Conservation (phyloP, 2,797 vertebrate species). For the Fratercula arctica region DNA sequence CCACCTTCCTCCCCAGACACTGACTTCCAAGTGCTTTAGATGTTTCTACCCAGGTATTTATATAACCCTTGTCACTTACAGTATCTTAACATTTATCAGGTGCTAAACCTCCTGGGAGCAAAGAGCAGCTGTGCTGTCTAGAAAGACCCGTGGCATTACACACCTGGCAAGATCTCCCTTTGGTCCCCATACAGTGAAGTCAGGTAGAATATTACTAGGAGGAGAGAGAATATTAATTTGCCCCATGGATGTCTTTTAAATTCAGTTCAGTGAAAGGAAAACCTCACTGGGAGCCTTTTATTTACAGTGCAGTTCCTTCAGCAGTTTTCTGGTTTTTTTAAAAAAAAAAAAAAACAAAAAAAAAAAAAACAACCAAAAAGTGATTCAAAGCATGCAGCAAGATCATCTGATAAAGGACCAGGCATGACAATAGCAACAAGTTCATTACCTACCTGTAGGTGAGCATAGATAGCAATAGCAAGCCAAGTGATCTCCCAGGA, state of each 20-base stretch:
- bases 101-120: neutral
- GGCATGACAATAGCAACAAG: neutral
- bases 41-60: neutral
- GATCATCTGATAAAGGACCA: neutral
- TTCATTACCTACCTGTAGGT: constrained; percentile 75
- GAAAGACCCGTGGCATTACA: neutral
- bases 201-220: neutral
- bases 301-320: neutral
- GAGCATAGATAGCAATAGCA: constrained; percentile 54
- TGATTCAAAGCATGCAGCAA: neutral
- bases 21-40: neutral
- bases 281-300: neutral
- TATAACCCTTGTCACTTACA: neutral
- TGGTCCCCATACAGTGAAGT: neutral
- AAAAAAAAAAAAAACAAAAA: neutral
- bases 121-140: neutral
- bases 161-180: neutral
- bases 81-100: neutral
- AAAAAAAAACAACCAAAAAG: neutral
- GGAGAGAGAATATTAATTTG: neutral
- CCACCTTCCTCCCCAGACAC: neutral
- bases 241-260: neutral
- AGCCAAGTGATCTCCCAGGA: constrained; percentile 72
- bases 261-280: neutral
- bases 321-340: neutral